Conservation (phyloP, 2,888 invertebrate species). For the Himalopsyche anomala region DNA sequence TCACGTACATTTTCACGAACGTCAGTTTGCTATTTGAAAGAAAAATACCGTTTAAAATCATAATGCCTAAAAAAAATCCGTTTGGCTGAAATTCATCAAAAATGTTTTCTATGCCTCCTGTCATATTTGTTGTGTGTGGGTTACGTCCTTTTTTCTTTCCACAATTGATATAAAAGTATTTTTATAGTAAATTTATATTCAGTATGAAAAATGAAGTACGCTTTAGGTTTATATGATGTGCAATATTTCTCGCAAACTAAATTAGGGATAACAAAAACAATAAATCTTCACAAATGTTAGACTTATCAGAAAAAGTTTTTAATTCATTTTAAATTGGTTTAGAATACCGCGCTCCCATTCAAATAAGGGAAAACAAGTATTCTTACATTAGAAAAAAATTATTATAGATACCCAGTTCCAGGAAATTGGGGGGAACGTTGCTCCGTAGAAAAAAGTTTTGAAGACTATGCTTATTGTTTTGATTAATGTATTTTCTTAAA, state of each 20-base stretch:
- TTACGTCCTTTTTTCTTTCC: too few species aligned
- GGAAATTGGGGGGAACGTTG: not conserved
- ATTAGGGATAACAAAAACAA: not conserved
- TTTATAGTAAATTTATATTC: too few species aligned
- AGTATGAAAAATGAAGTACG: too few species aligned
- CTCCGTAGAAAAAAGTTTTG: not conserved
- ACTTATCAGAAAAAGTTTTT: not conserved
- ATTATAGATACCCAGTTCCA: not conserved
- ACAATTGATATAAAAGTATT: too few species aligned
- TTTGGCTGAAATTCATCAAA: too few species aligned
- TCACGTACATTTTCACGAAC: too few species aligned
- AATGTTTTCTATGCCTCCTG: too few species aligned
- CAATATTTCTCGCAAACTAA: not conserved
- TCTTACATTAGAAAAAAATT: not conserved
- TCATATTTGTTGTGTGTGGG: too few species aligned
- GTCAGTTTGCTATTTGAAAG: too few species aligned
- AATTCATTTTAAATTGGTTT: slow-evolving; percentile 6
- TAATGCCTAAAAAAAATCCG: too few species aligned
- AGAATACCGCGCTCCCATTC: not conserved
- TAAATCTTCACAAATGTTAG: not conserved
- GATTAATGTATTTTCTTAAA: slow-evolving; percentile 13
- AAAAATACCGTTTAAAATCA: too few species aligned
- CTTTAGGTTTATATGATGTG: too few species aligned
- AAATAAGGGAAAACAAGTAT: not conserved
- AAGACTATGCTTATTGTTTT: not conserved